Conservation (phyloP, 37 sponge, comb jelly and placozoan genomes). For the Agelas oroides region DNA sequence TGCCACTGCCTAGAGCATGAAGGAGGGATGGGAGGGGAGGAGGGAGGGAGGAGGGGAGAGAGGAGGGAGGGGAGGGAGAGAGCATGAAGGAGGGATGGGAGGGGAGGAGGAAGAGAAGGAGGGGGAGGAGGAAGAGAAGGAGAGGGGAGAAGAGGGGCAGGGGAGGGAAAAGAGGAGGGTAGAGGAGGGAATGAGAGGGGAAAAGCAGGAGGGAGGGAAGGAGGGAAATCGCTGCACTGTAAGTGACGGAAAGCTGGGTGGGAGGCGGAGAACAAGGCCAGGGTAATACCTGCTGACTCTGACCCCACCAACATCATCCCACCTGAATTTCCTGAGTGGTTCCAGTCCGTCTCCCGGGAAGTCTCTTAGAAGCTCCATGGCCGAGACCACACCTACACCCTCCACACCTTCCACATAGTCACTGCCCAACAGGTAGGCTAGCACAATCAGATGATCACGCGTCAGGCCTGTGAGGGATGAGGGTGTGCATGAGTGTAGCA, state of each 20-base stretch:
- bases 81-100: background rate
- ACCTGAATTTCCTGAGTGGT: slow-evolving; percentile 74
- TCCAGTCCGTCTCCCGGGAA: slow-evolving; percentile 74
- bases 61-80: background rate
- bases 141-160: background rate
- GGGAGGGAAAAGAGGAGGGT: background rate
- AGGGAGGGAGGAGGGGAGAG: too few species aligned
- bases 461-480: slow-evolving; percentile 55
- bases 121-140: too few species aligned
- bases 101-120: background rate
- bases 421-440: slow-evolving; percentile 93
- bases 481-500: too few species aligned
- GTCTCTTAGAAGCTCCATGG: slow-evolving; percentile 83
- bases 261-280: too few species aligned
- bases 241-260: background rate
- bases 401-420: slow-evolving; percentile 96
- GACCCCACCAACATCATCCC: background rate
- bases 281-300: background rate
- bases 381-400: slow-evolving; percentile 81
- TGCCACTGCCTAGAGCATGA: slow-evolving; percentile 28
- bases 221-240: background rate
- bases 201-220: background rate
- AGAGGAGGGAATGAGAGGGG: background rate
- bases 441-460: slow-evolving; percentile 69
- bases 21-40: background rate